phyloP scores from a whole-genome alignment of 92 coral and sea anemone genomes.

The Pocillopora meandrina region DNA sequence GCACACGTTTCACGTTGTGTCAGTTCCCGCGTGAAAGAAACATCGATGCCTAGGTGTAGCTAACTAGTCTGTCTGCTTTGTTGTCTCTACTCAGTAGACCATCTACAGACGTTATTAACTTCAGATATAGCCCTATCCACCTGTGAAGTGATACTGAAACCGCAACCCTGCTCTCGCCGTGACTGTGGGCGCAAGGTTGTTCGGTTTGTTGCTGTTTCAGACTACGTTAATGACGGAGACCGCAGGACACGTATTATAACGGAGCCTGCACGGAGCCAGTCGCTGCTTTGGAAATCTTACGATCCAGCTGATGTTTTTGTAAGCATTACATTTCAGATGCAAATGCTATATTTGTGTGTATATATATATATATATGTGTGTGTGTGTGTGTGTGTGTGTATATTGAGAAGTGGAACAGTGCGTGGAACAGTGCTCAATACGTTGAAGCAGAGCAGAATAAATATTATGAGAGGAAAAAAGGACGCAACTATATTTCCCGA shows the following conservation, averaged over 20 bases:
- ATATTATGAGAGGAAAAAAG: no score
- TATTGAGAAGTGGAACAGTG: no score
- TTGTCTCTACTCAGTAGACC: constrained; percentile 33
- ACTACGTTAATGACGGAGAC: constrained; percentile 74
- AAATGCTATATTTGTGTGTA: no score
- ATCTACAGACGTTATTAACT: constrained; percentile 36
- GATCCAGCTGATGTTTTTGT: constrained; percentile 80
- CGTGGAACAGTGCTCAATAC: no score
- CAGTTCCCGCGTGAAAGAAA: no score
- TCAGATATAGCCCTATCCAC: constrained; percentile 80
- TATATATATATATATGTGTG: no score
- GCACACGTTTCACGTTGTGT: no score
- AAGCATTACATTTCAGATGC: constrained; percentile 26
- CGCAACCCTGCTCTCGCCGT: constrained; percentile 62
- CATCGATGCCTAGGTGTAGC: background rate
- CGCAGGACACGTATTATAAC: constrained; percentile 76
- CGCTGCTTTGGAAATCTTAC: constrained; percentile 72
- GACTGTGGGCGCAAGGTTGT: constrained; percentile 76
- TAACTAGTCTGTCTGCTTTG: background rate
- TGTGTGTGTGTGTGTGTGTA: no score
- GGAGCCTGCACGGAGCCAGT: constrained; percentile 60
- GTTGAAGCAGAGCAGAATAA: no score
- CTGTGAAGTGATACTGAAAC: constrained; percentile 74
- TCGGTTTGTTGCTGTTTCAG: constrained; percentile 65
- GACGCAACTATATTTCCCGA: no score